A percentile compares a stretch with the other conserved stretches of the same genome.
Conservation (phyloP, 2,888 invertebrate genomes). For the Latrodectus elegans region DNA sequence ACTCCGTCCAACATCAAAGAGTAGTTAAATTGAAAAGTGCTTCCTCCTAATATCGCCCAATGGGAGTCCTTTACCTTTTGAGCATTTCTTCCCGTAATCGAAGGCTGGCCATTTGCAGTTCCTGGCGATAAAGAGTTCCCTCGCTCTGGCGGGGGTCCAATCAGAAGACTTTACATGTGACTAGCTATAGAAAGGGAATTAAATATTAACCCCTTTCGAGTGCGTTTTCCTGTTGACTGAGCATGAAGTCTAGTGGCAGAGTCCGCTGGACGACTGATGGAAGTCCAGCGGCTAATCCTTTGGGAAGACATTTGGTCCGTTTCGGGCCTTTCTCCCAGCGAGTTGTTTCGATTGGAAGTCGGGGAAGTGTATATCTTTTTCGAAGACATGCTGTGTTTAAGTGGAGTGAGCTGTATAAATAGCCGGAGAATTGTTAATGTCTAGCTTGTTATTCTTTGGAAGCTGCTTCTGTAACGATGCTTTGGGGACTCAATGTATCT, state of each 20-base stretch:
- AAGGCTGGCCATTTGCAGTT: conserved; percentile 30
- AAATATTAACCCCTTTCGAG: conserved; percentile 64
- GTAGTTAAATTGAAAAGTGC: neutral
- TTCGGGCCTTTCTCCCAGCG: neutral
- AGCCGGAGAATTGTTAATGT: conserved; percentile 31
- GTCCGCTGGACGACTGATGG: conserved; percentile 3
- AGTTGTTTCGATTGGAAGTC: conserved; percentile 17
- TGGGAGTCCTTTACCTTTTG: neutral
- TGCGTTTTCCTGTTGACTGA: conserved; percentile 63
- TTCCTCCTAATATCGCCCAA: neutral
- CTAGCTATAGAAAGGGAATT: conserved; percentile 44
- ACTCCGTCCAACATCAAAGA: neutral
- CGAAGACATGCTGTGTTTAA: conserved; percentile 25
- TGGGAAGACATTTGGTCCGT: conserved; percentile 35
- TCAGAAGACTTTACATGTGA: conserved; percentile 57
- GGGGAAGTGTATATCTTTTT: conserved; percentile 45
- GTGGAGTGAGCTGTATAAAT: conserved; percentile 29
- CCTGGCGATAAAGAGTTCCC: conserved; percentile 35
- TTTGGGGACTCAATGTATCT: conserved; percentile 13
- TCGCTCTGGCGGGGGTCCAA: conserved; percentile 26
- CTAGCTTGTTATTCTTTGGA: conserved; percentile 20
- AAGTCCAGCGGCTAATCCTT: conserved; percentile 20
- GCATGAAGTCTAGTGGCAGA: conserved; percentile 29
- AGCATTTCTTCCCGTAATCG: neutral
- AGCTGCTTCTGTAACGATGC: conserved; percentile 5